A percentile compares a stretch with the other conserved stretches of the same genome.
These are phyloP conservation scores for Rhabdophis nuchalis DNA, from an alignment of 2,797 vertebrate genomes.

Conservation along the genomic window DNA sequence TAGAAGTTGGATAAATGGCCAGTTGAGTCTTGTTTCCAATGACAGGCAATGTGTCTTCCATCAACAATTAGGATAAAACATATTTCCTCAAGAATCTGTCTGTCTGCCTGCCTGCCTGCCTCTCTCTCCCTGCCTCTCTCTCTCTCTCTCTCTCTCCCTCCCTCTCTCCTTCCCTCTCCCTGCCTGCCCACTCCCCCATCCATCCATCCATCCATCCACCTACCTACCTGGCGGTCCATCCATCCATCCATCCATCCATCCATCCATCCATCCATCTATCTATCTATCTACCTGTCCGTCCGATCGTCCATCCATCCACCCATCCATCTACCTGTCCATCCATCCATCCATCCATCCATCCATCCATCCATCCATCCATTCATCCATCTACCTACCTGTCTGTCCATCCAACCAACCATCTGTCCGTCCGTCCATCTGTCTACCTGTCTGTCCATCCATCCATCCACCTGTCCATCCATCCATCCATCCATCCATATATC, in stretches of 20 bases:
- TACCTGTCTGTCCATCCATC: neutral
- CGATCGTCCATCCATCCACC: fast-evolving
- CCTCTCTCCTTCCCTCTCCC: no score
- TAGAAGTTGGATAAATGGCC: neutral
- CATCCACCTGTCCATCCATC: no score
- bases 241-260: no score
- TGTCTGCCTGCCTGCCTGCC: no score
- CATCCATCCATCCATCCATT: neutral
- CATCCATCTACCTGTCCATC: no score
- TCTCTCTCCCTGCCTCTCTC: no score
- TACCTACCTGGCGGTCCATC: no score
- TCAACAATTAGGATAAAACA: neutral
- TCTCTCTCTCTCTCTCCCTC: no score
- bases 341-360: neutral
- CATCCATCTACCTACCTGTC: neutral
- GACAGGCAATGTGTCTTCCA: neutral
- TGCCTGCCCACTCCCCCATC: fast-evolving
- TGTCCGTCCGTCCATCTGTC: neutral
- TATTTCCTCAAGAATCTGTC: neutral
- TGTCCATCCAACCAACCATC: fast-evolving
- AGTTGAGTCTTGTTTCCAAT: neutral
- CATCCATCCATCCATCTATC: no score
- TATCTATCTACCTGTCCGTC: no score
- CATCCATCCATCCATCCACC: no score
- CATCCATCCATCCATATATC: no score